Evolutionary conservation across 2,888 invertebrate genomes (phyloP).

Genomic region (Machimus rusticus): DNA sequence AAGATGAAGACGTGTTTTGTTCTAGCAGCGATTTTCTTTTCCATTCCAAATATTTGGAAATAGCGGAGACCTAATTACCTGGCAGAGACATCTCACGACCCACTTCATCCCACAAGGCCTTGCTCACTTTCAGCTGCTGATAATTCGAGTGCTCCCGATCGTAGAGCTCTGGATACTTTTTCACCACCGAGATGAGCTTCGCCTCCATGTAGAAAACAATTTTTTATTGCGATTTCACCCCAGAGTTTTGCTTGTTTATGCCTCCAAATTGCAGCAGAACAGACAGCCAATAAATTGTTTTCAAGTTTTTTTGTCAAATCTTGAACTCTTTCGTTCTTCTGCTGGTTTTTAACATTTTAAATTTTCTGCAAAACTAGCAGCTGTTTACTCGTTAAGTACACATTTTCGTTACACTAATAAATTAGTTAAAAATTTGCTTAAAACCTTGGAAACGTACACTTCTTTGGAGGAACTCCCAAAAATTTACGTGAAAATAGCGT

Average conservation of each 20-base stretch:
- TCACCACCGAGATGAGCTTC: background rate
- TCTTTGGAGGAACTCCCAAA: background rate
- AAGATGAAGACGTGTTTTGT: background rate
- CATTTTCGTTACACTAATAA: background rate
- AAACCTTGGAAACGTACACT: background rate
- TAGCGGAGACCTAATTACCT: background rate
- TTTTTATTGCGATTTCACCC: background rate
- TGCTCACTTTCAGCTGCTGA: background rate
- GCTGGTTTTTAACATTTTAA: background rate
- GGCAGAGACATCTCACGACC: background rate
- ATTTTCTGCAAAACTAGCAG: background rate
- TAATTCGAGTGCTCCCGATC: constrained; percentile 3
- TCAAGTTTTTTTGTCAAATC: background rate
- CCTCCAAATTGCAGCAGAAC: background rate
- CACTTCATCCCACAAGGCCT: background rate
- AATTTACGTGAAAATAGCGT: background rate
- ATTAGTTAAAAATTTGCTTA: background rate
- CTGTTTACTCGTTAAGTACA: background rate
- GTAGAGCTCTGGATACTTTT: constrained; percentile 1
- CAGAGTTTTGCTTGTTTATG: background rate
- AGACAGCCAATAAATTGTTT: background rate
- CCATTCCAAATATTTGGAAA: background rate
- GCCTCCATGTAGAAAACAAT: background rate
- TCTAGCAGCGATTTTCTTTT: background rate
- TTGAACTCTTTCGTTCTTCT: background rate